A percentile compares a stretch with the other conserved stretches of the same genome.
These are phyloP conservation scores for Halictus rubicundus DNA, from an alignment of 1,140 invertebrate species.

Conservation along the genomic window DNA sequence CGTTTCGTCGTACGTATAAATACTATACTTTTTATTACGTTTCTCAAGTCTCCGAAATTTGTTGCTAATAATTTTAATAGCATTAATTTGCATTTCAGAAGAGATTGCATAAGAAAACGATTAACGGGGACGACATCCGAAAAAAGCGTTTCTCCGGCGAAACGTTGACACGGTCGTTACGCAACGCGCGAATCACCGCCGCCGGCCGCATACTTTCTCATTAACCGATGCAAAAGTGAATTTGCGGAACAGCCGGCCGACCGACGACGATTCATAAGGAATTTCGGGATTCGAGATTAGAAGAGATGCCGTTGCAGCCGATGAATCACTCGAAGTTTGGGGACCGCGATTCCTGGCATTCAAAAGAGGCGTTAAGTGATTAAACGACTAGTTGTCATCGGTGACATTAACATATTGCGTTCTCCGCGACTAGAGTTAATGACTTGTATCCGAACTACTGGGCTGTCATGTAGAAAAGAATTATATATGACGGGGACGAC, in stretches of 20 bases:
- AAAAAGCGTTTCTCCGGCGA: background rate
- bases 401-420: constrained; percentile 69
- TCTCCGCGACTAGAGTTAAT: constrained; percentile 59
- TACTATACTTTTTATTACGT: no score
- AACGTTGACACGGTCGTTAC: constrained; percentile 23
- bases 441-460: constrained; percentile 63
- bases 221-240: constrained; percentile 39
- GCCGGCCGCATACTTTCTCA: constrained; percentile 30
- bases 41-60: no score
- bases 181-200: constrained; percentile 20
- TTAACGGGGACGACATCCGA: background rate
- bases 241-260: constrained; percentile 35
- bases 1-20: no score
- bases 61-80: no score
- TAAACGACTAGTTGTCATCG: constrained; percentile 68
- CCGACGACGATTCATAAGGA: constrained; percentile 60
- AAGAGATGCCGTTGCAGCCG: constrained; percentile 63
- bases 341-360: constrained; percentile 65
- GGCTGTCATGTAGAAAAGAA: constrained; percentile 54
- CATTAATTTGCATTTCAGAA: no score
- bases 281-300: constrained; percentile 64
- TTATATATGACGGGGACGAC: constrained; percentile 59
- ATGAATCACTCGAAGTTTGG: constrained; percentile 61
- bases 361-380: constrained; percentile 69
- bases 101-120: background rate